Percentiles rank a stretch among this genome's conserved stretches.
Conservation (phyloP, 2,888 invertebrate species). For the Cataglyphis livida region DNA sequence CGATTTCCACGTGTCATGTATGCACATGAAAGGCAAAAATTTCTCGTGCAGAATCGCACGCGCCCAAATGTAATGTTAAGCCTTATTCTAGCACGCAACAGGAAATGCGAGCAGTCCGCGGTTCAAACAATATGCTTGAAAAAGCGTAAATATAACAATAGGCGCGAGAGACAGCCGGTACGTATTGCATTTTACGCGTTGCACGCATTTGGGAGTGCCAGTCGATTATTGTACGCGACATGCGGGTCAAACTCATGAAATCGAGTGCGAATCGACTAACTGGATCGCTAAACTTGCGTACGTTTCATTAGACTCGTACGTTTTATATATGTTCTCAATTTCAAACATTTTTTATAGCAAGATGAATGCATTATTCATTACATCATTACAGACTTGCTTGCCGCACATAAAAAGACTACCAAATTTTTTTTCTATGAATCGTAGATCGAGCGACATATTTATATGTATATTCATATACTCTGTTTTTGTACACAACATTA, state of each 20-base stretch:
- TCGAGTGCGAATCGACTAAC: background rate
- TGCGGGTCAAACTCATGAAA: slow-evolving; percentile 3
- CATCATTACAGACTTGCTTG: slow-evolving; percentile 29
- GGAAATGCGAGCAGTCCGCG: slow-evolving; percentile 65
- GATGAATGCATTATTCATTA: slow-evolving; percentile 51
- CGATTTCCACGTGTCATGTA: background rate
- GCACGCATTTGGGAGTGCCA: slow-evolving; percentile 44
- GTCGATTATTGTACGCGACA: slow-evolving; percentile 31
- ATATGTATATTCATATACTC: background rate
- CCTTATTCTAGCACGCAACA: slow-evolving; percentile 69
- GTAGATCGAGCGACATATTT: background rate
- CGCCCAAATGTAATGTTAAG: slow-evolving; percentile 62
- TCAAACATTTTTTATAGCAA: slow-evolving; percentile 55
- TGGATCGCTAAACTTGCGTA: background rate
- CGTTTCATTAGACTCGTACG: background rate
- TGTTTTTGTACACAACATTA: background rate
- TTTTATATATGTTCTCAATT: background rate
- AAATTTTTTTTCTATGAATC: slow-evolving; percentile 39
- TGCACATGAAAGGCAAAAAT: slow-evolving; percentile 59
- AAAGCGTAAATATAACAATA: slow-evolving; percentile 63
- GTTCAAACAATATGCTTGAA: slow-evolving; percentile 66
- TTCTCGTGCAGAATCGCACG: slow-evolving; percentile 58
- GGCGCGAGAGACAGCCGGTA: slow-evolving; percentile 55
- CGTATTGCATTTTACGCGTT: slow-evolving; percentile 45
- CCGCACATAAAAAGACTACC: slow-evolving; percentile 53